Conservation (phyloP, 2,888 invertebrate species). For the Trichogramma dendrolimi region DNA sequence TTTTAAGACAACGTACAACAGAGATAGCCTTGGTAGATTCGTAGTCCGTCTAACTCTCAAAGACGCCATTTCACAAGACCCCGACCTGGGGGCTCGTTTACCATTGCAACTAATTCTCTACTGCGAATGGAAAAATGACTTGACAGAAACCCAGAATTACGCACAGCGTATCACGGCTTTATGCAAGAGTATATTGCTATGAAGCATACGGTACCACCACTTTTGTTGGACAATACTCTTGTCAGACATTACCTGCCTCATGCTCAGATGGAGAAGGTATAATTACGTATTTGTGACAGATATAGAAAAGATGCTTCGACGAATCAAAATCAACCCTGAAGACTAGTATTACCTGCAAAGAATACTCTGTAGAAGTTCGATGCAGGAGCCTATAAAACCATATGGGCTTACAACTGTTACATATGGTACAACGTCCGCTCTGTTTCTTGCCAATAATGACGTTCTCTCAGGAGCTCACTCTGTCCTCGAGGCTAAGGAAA, state of each 20-base stretch:
- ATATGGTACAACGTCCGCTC: no score
- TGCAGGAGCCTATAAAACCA: neutral
- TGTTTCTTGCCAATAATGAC: conserved; percentile 3
- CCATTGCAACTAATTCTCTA: neutral
- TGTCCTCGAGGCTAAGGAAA: neutral
- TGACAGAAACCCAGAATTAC: neutral
- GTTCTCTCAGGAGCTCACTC: conserved; percentile 1
- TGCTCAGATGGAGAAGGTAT: neutral
- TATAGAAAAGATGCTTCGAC: neutral
- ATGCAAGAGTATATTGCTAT: neutral
- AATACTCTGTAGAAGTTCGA: neutral
- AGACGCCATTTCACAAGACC: neutral
- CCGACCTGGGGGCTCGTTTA: neutral
- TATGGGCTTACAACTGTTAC: no score
- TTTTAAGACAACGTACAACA: neutral
- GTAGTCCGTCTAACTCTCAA: neutral
- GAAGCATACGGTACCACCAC: neutral
- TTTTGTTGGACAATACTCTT: neutral
- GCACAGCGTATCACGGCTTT: neutral
- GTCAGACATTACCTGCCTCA: neutral
- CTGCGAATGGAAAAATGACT: neutral
- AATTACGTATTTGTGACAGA: neutral
- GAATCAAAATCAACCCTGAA: neutral
- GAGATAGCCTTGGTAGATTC: neutral
- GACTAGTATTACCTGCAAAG: neutral